phyloP scores from a whole-genome alignment of 1,140 invertebrate species.

The Solen grandis region DNA sequence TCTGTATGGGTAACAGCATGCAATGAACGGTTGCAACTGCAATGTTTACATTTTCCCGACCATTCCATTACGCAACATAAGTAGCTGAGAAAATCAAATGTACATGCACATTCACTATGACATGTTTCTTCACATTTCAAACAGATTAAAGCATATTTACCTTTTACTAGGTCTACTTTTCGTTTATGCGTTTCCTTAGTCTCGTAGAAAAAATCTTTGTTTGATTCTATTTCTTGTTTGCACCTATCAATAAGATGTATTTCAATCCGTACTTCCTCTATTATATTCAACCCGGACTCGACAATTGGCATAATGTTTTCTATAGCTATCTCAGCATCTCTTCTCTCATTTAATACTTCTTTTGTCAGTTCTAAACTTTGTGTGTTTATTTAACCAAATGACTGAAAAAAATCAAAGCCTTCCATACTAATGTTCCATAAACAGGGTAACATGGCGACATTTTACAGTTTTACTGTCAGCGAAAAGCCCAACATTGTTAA shows the following conservation, averaged over 20 bases:
- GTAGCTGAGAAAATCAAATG: slow-evolving; percentile 28
- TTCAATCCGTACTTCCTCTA: slow-evolving; percentile 39
- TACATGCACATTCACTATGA: slow-evolving; percentile 53
- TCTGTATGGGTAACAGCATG: slow-evolving; percentile 46
- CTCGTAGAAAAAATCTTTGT: slow-evolving; percentile 56
- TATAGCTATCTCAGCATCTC: slow-evolving; percentile 25
- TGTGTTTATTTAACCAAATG: slow-evolving; percentile 24
- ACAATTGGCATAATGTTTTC: slow-evolving; percentile 47
- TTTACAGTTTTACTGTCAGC: not conserved
- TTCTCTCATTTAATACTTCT: slow-evolving; percentile 48
- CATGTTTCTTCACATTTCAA: slow-evolving; percentile 60
- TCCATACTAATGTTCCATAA: slow-evolving; percentile 60
- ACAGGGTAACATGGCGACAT: slow-evolving; percentile 4
- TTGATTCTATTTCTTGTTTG: slow-evolving; percentile 54
- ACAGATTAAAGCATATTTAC: slow-evolving; percentile 63
- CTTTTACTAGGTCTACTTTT: slow-evolving; percentile 32
- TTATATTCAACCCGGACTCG: slow-evolving; percentile 27
- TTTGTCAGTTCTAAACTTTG: slow-evolving; percentile 57
- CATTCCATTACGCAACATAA: slow-evolving; percentile 38
- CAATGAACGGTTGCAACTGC: slow-evolving; percentile 53
- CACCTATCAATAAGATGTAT: slow-evolving; percentile 35
- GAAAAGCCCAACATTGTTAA: slow-evolving; percentile 60
- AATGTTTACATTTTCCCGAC: slow-evolving; percentile 44
- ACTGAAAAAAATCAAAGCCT: slow-evolving; percentile 56
- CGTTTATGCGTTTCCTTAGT: slow-evolving; percentile 20